A percentile compares a stretch with the other conserved stretches of the same genome.
Conservation (phyloP, 2,888 invertebrate genomes). For the Nephrotoma guestfalica region DNA sequence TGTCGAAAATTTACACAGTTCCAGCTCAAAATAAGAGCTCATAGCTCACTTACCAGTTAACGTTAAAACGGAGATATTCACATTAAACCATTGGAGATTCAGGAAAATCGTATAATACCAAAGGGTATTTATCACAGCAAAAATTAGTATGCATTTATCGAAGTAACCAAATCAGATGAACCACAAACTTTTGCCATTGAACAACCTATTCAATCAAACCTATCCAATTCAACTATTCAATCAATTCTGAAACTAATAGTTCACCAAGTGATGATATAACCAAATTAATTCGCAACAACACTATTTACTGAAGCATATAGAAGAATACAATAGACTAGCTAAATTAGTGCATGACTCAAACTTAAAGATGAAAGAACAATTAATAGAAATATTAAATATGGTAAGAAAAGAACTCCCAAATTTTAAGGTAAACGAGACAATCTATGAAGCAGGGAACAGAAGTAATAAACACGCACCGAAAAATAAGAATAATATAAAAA, state of each 20-base stretch:
- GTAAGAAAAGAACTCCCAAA: background rate
- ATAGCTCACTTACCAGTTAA: no score
- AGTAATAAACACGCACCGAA: background rate
- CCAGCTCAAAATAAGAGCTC: background rate
- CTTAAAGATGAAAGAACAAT: no score
- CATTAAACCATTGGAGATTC: no score
- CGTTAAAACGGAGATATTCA: no score
- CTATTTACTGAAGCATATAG: no score
- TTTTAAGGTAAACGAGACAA: background rate
- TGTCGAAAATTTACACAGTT: conserved; percentile 8
- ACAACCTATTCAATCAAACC: no score
- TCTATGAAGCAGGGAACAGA: conserved; percentile 7
- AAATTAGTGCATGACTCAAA: no score
- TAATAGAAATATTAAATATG: background rate
- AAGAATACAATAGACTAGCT: no score
- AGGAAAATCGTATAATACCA: background rate
- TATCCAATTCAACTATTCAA: background rate
- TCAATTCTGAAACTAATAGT: conserved; percentile 1
- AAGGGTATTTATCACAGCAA: conserved; percentile 9
- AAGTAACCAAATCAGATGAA: conserved; percentile 6
- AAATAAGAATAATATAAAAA: no score
- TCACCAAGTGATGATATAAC: background rate
- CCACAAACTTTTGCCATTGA: conserved; percentile 3
- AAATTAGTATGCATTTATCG: conserved; percentile 9
- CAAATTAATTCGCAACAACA: background rate